Conservation (phyloP, 2,888 invertebrate genomes). For the Molorchus minor region DNA sequence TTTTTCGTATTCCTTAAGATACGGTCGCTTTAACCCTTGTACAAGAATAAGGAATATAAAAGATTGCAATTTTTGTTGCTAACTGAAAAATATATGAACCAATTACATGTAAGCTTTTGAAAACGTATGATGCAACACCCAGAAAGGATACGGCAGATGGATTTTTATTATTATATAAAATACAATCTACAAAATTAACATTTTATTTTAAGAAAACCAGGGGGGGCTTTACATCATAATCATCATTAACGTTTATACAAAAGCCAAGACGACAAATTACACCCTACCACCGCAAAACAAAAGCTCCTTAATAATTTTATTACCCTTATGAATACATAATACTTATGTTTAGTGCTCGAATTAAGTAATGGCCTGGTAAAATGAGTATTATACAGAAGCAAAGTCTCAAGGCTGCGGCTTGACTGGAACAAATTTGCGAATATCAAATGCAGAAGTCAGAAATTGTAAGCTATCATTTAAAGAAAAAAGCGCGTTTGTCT, state of each 20-base stretch:
- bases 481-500: conserved; percentile 32
- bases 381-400: conserved; percentile 32
- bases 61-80: too few relatives aligned
- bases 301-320: conserved; percentile 17
- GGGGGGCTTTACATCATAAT: conserved; percentile 27
- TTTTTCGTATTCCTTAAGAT: too few relatives aligned
- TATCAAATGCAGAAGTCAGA: conserved; percentile 17
- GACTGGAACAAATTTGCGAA: conserved; percentile 47
- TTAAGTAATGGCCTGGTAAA: conserved; percentile 31
- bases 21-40: too few relatives aligned
- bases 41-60: too few relatives aligned
- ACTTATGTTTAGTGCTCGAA: conserved; percentile 32
- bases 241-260: conserved; percentile 28
- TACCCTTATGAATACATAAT: conserved; percentile 34
- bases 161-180: conserved; percentile 24
- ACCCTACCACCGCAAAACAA: conserved; percentile 18
- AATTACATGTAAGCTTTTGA: too few relatives aligned
- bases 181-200: conserved; percentile 28
- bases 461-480: conserved; percentile 37
- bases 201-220: conserved; percentile 26
- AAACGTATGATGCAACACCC: too few relatives aligned
- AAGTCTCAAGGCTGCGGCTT: conserved; percentile 36
- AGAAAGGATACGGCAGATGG: conserved; percentile 33
- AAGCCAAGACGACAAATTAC: conserved; percentile 32
- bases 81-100: too few relatives aligned